A percentile compares a stretch with the other conserved stretches of the same genome.
Evolutionary conservation across 2,113 vertebrate genomes (phyloP).

Genomic region (Pollimyrus isidori): DNA sequence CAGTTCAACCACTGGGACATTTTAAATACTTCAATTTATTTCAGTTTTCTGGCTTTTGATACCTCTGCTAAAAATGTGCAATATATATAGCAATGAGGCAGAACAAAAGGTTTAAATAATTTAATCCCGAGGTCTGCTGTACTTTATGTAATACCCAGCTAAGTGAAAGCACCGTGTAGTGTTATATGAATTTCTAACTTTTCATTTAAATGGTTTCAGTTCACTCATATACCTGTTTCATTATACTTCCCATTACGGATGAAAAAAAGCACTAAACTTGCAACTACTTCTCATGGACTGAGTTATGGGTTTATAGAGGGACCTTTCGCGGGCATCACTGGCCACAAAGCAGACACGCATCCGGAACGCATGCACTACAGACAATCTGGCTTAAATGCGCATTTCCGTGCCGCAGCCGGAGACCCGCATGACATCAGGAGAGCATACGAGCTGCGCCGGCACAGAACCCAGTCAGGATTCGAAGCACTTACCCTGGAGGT

Average conservation of each 20-base stretch:
- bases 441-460: not conserved
- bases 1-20: constrained; percentile 36
- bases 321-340: not conserved
- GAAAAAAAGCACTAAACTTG: not conserved
- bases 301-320: not conserved
- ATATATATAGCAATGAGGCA: not conserved
- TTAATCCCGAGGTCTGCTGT: not conserved
- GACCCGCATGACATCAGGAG: not conserved
- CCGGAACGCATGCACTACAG: not conserved
- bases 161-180: not conserved
- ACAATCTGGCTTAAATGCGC: not conserved
- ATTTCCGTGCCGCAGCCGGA: not conserved
- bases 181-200: not conserved
- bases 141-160: not conserved
- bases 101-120: not conserved
- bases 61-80: constrained; percentile 29
- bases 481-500: not conserved
- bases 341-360: not conserved
- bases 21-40: constrained; percentile 37
- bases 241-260: not conserved
- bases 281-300: not conserved
- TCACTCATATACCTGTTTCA: not conserved
- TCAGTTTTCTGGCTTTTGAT: constrained; percentile 38
- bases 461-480: not conserved
- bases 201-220: not conserved